Conservation (phyloP, 2,113 vertebrate genomes). For the Oophaga pumilio region DNA sequence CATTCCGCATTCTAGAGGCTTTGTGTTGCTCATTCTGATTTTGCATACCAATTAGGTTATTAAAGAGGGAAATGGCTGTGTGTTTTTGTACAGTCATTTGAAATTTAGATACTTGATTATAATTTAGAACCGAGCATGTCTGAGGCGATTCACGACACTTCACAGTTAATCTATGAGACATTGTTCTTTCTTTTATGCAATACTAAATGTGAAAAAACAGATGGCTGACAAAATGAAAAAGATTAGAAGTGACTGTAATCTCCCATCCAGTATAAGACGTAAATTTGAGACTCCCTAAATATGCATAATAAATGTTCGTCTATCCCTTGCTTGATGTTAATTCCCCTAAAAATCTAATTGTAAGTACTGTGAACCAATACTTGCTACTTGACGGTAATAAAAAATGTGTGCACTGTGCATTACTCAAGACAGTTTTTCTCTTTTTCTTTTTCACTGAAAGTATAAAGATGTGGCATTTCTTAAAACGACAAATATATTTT, state of each 20-base stretch:
- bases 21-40: conserved; percentile 44
- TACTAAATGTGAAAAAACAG: conserved; percentile 51
- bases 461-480: too few species aligned
- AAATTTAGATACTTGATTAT: conserved; percentile 53
- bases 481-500: too few species aligned
- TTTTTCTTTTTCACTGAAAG: too few species aligned
- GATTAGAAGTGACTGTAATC: conserved; percentile 41
- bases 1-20: conserved; percentile 44
- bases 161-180: conserved; percentile 45
- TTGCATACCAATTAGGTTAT: conserved; percentile 56
- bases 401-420: not conserved
- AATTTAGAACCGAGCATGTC: conserved; percentile 38
- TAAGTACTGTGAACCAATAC: not conserved
- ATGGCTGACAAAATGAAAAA: conserved; percentile 43
- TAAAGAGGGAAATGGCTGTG: conserved; percentile 44
- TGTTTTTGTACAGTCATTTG: conserved; percentile 40
- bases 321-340: conserved; percentile 3
- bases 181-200: conserved; percentile 36
- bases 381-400: not conserved
- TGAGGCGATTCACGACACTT: conserved; percentile 40
- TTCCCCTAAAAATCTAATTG: conserved; percentile 7
- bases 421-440: not conserved
- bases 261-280: conserved; percentile 20
- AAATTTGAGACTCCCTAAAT: conserved; percentile 35
- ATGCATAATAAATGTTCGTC: conserved; percentile 24